Evolutionary conservation across 92 coral and sea anemone species (phyloP).

Genomic region (Epizoanthus ramosus): DNA sequence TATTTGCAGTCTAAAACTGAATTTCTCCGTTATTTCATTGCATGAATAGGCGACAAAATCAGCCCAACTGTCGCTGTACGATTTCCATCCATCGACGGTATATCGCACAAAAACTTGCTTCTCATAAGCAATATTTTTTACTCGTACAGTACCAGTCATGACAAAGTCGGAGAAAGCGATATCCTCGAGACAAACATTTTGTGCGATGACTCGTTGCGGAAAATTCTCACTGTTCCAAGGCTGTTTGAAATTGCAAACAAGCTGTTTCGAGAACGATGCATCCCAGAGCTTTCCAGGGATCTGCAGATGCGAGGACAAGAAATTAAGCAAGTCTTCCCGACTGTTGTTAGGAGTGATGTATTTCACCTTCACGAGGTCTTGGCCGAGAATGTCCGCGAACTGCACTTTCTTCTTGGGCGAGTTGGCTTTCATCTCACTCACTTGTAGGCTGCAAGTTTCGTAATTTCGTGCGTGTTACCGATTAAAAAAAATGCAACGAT

Average conservation of each 20-base stretch:
- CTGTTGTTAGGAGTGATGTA: constrained; percentile 86
- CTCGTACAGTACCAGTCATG: constrained; percentile 83
- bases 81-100: constrained; percentile 74
- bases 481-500: too few species aligned
- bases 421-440: neutral
- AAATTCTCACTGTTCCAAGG: constrained; percentile 62
- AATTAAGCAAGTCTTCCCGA: constrained; percentile 69
- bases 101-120: constrained; percentile 81
- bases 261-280: neutral
- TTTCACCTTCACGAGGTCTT: constrained; percentile 80
- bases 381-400: constrained; percentile 92
- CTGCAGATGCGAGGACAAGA: constrained; percentile 3
- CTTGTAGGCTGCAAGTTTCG: too few species aligned
- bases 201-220: constrained; percentile 52
- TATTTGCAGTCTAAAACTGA: constrained; percentile 71
- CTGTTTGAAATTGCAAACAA: constrained; percentile 59
- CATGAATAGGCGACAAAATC: constrained; percentile 81
- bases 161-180: constrained; percentile 76
- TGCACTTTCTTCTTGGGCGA: constrained; percentile 74
- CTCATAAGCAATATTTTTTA: constrained; percentile 75
- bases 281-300: neutral
- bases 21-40: constrained; percentile 75
- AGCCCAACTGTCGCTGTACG: constrained; percentile 74
- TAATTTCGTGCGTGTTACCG: too few species aligned
- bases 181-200: constrained; percentile 88